Base-by-base conservation (phyloP, 2,888 invertebrate genomes). In the Shargacucullia verbasci region DNA sequence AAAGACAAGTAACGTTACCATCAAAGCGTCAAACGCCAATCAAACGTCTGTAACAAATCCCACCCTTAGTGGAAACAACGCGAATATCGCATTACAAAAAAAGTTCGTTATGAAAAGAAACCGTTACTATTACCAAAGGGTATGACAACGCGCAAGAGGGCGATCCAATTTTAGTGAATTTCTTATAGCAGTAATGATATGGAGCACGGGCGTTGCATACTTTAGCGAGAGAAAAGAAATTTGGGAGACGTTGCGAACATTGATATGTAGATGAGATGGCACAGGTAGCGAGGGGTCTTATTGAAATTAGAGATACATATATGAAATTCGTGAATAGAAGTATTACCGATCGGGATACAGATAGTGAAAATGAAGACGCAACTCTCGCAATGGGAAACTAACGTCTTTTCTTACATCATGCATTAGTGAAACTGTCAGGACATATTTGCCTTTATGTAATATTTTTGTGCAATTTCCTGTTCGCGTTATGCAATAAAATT, bases 31-130 rank as follows among this genome's bases (percentile, higher is more conserved):
- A 70, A 78, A 81, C 82, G 83, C 83, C 85, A 88, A 89, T 89
- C 86, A 86, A 80, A 76, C 75, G 55, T 68, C 63, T 81, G 86
- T 85, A 85, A 86, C 84, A 90, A 89, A 90, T 87, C 80, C 76
- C 84, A 89, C 91, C 92, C 91, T 91, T 89, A 88, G 84, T 80
- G 89, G 86, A 91, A 92, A 92, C 91, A 92, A 90, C 81, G 85
- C 81, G 84, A 85, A 90, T 93, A 93, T 93, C 91, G 78, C 87
- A 86, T 93, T 93, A 90, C 93, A 91, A 90, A 90, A n/a, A 82
- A 92, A 92, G 91, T 93, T 90, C 92, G 92, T 92, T 93, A 92
- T 86, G 84, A 90, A 90, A 91, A 91, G 87, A 88, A 92, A 90
- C 92, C 93, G 93, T 93, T 93, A 91, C 88, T 89, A 88, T 90